Percentiles rank a stretch among this genome's conserved stretches.
Evolutionary conservation across 1,140 invertebrate species (phyloP).

Genomic region (Pseudachorutes palmiensis): DNA sequence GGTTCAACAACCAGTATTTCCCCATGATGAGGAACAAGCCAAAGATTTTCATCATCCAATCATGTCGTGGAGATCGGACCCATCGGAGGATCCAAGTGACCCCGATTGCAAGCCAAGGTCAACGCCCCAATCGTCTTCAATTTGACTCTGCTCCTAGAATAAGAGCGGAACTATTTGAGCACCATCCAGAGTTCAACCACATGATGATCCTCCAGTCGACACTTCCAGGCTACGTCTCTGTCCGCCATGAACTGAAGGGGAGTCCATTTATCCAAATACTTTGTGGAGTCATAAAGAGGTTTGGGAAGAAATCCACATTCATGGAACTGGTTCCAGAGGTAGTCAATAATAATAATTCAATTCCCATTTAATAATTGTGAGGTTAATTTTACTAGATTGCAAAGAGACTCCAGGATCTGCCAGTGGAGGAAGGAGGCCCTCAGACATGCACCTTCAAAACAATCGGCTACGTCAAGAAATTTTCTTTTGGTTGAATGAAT

Average conservation of each 20-base stretch:
- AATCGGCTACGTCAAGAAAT: slow-evolving; percentile 12
- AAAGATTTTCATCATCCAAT: slow-evolving; percentile 15
- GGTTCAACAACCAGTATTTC: slow-evolving; percentile 15
- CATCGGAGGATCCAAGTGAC: neutral
- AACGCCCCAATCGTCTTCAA: neutral
- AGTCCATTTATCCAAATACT: slow-evolving; percentile 12
- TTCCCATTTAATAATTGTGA: neutral
- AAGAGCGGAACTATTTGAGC: neutral
- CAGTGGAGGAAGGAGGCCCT: slow-evolving; percentile 7
- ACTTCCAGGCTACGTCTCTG: slow-evolving; percentile 12
- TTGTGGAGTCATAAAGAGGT: neutral
- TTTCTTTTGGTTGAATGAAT: neutral
- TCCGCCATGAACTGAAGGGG: slow-evolving; percentile 10
- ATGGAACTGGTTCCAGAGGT: neutral
- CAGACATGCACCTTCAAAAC: slow-evolving; percentile 15
- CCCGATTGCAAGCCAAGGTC: neutral
- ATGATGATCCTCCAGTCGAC: slow-evolving; percentile 18
- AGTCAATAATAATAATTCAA: neutral
- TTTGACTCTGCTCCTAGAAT: neutral
- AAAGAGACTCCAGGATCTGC: neutral
- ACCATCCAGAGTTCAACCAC: slow-evolving; percentile 15
- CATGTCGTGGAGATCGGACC: slow-evolving; percentile 7
- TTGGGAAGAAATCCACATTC: neutral
- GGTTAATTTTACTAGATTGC: slow-evolving; percentile 2
- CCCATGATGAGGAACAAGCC: slow-evolving; percentile 12